Base-by-base conservation (phyloP, 2,113 vertebrate genomes). In the Platichthys stellatus region DNA sequence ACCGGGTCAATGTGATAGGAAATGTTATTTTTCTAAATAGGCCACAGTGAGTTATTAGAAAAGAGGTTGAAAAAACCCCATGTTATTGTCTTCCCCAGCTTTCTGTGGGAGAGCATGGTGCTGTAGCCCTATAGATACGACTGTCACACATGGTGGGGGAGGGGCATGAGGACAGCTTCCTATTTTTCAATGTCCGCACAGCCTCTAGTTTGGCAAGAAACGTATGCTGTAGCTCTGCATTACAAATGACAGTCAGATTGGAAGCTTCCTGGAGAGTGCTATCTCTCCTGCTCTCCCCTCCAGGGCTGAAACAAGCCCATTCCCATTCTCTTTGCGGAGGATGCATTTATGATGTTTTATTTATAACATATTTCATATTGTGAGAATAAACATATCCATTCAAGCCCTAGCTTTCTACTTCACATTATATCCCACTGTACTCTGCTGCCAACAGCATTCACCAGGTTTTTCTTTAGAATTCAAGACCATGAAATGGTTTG, bases 161-260 rank as follows among this genome's bases (percentile, higher is more conserved):
- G 23, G 26, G 14, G 17, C 10, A 45, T 14, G 28, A 71, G 69
- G 80, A 78, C 54, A 64, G 75, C 77, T 45, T 60, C 72, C 76
- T 74, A 88, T 93, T 90, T 85, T 82, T 91, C 85, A 86, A 69
- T 56, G 77, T 83, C 83, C 21, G 23, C 70, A 70, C 45, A 51
- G 58, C 72, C 82, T 90, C 63, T 40, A 56, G 82, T 70, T 82
- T 65, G 71, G 54, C 38, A 62, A 74, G 62, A 83, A 60, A 64
- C 66, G 43, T 61, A 63, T 35, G 12, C 23, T 54, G 69, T 57
- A 64, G 78, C 64, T 72, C 71, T 43, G 78, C 77, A 81, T 86
- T 79, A 86, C 82, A 90, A 82, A 88, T 85, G 81, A 81, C 82
- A 80, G 65, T 28, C 57, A 14, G 86, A 89, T 80, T 64, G 70